Evolutionary conservation across 2,113 vertebrate species (phyloP).

Genomic region (Entosphenus tridentatus): DNA sequence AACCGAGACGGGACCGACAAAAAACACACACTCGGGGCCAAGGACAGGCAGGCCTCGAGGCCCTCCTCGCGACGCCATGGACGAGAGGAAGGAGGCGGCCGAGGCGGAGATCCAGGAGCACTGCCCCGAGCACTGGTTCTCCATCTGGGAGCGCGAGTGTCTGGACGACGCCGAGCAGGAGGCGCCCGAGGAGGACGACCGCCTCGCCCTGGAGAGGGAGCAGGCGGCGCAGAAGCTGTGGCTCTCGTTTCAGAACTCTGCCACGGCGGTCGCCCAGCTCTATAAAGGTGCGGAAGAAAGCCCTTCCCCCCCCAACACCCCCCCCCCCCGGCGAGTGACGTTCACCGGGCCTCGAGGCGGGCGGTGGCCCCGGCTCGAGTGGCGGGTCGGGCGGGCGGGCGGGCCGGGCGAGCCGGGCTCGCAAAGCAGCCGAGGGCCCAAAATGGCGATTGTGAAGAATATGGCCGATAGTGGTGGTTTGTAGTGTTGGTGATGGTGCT

Average conservation of each 20-base stretch:
- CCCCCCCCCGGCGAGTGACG: no score
- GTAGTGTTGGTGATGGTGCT: no score
- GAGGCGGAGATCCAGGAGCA: slow-evolving; percentile 3
- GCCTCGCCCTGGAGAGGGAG: neutral
- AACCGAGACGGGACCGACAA: no score
- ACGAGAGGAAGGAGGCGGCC: slow-evolving; percentile 1
- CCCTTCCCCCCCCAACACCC: no score
- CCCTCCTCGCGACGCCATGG: neutral
- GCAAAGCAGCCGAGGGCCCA: neutral
- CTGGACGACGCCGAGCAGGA: slow-evolving; percentile 8
- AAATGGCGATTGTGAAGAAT: neutral
- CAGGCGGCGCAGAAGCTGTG: slow-evolving; percentile 8
- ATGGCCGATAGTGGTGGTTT: no score
- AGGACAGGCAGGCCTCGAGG: no score
- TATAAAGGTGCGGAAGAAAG: slow-evolving; percentile 8
- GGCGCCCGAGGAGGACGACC: neutral
- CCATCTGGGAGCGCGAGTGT: slow-evolving; percentile 9
- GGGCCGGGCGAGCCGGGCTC: neutral
- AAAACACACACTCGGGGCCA: no score
- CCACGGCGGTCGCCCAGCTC: slow-evolving; percentile 9
- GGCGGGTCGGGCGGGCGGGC: neutral
- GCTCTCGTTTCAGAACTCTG: slow-evolving; percentile 10
- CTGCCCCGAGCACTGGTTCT: slow-evolving; percentile 8
- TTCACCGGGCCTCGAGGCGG: neutral
- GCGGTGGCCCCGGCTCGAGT: neutral